Conservation (phyloP, 2,113 vertebrate genomes). For the Prionailurus viverrinus region DNA sequence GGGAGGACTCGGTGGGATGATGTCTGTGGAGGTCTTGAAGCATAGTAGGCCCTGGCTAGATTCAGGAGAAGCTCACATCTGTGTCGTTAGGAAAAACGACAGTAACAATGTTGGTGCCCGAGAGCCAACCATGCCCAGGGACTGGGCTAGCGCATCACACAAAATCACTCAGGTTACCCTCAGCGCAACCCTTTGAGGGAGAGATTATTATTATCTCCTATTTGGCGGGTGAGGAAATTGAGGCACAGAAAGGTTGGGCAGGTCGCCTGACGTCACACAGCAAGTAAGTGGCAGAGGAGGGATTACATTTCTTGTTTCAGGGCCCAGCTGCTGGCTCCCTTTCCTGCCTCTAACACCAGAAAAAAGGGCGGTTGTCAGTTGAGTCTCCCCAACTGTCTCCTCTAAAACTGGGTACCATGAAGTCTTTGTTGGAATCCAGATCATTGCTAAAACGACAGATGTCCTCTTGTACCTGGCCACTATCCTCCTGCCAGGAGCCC, state of each 20-base stretch:
- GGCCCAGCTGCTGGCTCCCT: accelerated
- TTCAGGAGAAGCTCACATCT: background rate
- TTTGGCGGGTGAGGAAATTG: background rate
- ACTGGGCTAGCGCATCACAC: background rate
- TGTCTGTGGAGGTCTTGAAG: background rate
- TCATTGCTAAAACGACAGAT: background rate
- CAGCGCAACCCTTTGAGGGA: background rate
- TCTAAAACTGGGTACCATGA: background rate
- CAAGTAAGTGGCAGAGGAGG: background rate
- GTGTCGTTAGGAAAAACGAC: background rate
- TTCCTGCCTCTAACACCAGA: background rate
- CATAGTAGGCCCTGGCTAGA: background rate
- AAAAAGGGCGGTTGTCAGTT: too few relatives aligned
- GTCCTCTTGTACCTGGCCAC: background rate
- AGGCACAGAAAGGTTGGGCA: slow-evolving; percentile 7
- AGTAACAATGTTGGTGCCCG: accelerated
- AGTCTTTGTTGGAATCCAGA: background rate
- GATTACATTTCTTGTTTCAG: accelerated
- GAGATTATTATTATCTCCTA: too few relatives aligned
- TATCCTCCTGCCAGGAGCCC: background rate
- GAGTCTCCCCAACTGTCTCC: background rate
- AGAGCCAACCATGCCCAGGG: background rate
- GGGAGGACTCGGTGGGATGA: background rate
- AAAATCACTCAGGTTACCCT: background rate
- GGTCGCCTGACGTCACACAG: background rate